These are phyloP conservation scores for Pampusana beccarii DNA, from an alignment of 2,113 vertebrate species.

Conservation along the genomic window DNA sequence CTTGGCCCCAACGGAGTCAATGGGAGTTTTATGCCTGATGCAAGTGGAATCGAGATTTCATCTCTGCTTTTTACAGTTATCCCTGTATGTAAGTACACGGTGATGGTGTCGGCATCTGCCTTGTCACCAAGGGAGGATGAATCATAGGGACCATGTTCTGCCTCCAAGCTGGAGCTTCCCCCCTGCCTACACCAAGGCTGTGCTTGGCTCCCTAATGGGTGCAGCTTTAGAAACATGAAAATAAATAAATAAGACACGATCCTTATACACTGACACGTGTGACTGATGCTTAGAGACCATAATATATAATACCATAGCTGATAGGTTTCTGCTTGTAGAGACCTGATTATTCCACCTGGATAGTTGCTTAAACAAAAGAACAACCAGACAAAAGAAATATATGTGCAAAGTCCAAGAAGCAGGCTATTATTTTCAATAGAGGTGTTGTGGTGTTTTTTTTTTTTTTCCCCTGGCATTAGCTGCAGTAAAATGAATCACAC, in stretches of 20 bases:
- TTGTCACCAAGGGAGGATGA: not conserved
- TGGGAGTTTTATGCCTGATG: slow-evolving; percentile 11
- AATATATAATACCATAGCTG: not conserved
- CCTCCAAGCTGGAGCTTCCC: not conserved
- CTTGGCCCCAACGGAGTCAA: not conserved
- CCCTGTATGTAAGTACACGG: not conserved
- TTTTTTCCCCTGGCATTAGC: slow-evolving; percentile 22
- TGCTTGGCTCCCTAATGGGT: not conserved
- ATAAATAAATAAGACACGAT: not conserved
- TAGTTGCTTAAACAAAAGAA: slow-evolving; percentile 60
- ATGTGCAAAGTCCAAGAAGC: slow-evolving; percentile 46
- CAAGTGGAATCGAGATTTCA: not conserved
- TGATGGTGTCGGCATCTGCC: not conserved
- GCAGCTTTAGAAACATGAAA: not conserved
- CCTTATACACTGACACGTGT: accelerated
- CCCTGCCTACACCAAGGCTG: not conserved
- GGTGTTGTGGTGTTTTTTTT: not conserved
- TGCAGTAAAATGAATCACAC: slow-evolving; percentile 66
- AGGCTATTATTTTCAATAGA: slow-evolving; percentile 64
- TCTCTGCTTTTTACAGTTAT: not conserved
- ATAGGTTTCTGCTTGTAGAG: slow-evolving; percentile 31
- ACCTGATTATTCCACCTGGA: slow-evolving; percentile 62
- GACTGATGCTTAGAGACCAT: not conserved
- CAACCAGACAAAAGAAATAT: slow-evolving; percentile 50
- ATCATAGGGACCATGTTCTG: not conserved